A percentile compares a stretch with the other conserved stretches of the same genome.
phyloP scores from a whole-genome alignment of 2,113 vertebrate genomes.

The Pterophyllum scalare region DNA sequence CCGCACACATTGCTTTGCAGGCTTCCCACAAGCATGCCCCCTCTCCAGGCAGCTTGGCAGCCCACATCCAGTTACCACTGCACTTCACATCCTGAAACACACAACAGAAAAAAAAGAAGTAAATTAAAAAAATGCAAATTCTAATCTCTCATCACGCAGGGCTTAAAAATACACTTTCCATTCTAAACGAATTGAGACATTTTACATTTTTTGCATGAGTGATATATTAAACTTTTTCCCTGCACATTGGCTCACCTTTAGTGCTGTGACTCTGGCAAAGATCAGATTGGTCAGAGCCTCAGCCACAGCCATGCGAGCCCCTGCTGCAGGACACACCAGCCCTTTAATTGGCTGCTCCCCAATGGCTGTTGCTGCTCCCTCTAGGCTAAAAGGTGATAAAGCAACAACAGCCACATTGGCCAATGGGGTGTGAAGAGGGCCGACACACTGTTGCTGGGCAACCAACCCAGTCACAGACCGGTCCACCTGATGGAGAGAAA shows the following conservation, averaged over 20 bases:
- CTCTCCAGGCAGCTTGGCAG: constrained; percentile 90
- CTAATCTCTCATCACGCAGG: neutral
- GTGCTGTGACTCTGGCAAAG: constrained; percentile 87
- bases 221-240: accelerated
- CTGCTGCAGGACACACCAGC: constrained; percentile 84
- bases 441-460: constrained; percentile 96
- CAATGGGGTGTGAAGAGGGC: constrained; percentile 91
- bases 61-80: constrained; percentile 97
- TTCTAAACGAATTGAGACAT: neutral
- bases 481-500: constrained; percentile 84
- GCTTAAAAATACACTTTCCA: neutral
- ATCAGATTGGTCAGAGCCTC: constrained; percentile 94
- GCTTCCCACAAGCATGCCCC: constrained; percentile 86
- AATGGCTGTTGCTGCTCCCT: constrained; percentile 89
- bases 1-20: constrained; percentile 88
- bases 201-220: neutral
- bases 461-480: constrained; percentile 93
- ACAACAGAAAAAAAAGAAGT: neutral
- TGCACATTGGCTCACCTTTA: constrained; percentile 76
- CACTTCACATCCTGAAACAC: constrained; percentile 89
- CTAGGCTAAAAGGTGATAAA: constrained; percentile 85
- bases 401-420: constrained; percentile 92
- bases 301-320: constrained; percentile 89
- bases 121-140: neutral
- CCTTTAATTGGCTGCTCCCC: constrained; percentile 95